Evolutionary conservation across 2,888 invertebrate genomes (phyloP).

Genomic region (Zygaena filipendulae): DNA sequence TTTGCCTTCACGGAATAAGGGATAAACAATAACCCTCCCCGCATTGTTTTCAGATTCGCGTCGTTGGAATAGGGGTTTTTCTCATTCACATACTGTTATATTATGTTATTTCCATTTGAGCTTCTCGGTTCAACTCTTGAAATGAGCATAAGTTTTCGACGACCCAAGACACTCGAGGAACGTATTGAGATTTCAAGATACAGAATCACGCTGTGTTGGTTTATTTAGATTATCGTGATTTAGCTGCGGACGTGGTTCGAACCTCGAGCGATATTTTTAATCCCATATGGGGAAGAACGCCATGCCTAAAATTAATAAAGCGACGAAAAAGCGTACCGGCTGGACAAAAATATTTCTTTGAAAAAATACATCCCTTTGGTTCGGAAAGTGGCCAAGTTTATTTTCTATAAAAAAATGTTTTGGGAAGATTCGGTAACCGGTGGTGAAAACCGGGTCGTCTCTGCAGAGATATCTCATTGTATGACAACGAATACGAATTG

Average conservation of each 20-base stretch:
- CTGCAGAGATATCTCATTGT: conserved; percentile 60
- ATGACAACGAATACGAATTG: conserved; percentile 46
- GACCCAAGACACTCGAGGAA: conserved; percentile 22
- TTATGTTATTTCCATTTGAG: conserved; percentile 54
- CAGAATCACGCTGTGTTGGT: conserved; percentile 35
- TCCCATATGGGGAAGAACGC: conserved; percentile 23
- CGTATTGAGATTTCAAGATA: conserved; percentile 41
- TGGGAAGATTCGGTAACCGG: conserved; percentile 31
- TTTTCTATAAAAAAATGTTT: conserved; percentile 12
- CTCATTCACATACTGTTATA: conserved; percentile 31
- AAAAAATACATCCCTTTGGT: too few species aligned
- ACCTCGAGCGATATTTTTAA: conserved; percentile 33
- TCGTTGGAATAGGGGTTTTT: conserved; percentile 37
- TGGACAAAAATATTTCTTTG: too few species aligned
- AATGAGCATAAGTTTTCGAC: conserved; percentile 24
- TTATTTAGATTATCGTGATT: conserved; percentile 45
- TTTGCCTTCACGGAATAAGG: conserved; percentile 36
- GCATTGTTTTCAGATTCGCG: conserved; percentile 43
- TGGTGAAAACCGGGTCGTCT: conserved; percentile 39
- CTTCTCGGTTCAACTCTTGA: conserved; percentile 50
- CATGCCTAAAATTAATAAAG: conserved; percentile 36
- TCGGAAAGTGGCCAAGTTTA: conserved; percentile 18
- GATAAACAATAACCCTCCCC: conserved; percentile 35
- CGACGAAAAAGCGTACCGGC: too few species aligned
- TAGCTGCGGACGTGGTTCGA: conserved; percentile 29